Evolutionary conservation across 2,797 vertebrate genomes (phyloP).

Genomic region (Lateolabrax maculatus): DNA sequence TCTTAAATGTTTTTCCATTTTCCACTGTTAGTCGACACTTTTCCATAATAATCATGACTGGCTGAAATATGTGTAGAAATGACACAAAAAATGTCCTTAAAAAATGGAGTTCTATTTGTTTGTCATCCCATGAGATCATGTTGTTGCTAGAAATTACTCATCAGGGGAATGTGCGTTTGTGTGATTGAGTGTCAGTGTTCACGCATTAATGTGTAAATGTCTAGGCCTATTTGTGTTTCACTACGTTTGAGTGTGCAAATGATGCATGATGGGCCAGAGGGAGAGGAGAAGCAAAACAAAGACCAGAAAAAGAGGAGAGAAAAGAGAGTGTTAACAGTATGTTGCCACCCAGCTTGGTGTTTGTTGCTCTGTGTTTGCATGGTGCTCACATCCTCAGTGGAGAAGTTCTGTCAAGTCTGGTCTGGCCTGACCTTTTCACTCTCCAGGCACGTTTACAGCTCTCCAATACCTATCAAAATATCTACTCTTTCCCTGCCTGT

Average conservation of each 20-base stretch:
- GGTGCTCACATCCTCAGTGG: constrained; percentile 75
- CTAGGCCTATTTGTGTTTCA: constrained; percentile 38
- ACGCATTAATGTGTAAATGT: constrained; percentile 47
- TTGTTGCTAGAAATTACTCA: constrained; percentile 54
- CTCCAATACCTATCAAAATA: constrained; percentile 76
- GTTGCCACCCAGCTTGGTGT: constrained; percentile 56
- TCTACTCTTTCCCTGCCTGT: constrained; percentile 42
- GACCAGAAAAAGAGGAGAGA: constrained; percentile 19
- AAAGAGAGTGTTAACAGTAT: constrained; percentile 52
- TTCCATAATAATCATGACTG: constrained; percentile 71
- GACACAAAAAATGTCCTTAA: too few species aligned
- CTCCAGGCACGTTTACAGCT: constrained; percentile 73
- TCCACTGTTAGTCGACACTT: constrained; percentile 75
- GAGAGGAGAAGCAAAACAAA: constrained; percentile 42
- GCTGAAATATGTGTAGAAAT: too few species aligned
- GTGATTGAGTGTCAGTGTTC: constrained; percentile 34
- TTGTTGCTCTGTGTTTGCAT: constrained; percentile 72
- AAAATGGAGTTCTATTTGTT: too few species aligned
- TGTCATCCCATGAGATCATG: too few species aligned
- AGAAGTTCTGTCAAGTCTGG: constrained; percentile 73
- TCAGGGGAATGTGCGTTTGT: not conserved
- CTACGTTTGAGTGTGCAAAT: constrained; percentile 39
- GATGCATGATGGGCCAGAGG: constrained; percentile 18
- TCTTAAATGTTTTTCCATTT: too few species aligned
- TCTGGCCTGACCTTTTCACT: constrained; percentile 82